Base-by-base conservation (phyloP, 2,797 vertebrate genomes). In the Ficedula albicollis region DNA sequence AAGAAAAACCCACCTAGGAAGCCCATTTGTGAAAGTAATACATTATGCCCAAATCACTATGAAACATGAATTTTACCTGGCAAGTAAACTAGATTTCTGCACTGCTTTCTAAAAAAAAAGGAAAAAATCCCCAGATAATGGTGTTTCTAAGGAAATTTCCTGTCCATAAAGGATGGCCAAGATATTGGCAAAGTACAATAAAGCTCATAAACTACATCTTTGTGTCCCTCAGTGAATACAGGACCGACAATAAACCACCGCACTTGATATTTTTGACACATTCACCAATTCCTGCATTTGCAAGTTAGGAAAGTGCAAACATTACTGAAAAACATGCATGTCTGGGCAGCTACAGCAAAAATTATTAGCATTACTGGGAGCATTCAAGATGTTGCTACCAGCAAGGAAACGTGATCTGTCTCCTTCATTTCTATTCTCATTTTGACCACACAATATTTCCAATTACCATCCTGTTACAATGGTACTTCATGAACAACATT, bases 391-490 rank as follows among this genome's bases (percentile, higher is more conserved):
- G 75, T 90, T 91, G 80, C 83, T 93, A 94, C 87, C 74, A 97
- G 85, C 89, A 91, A 96, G 79, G 55, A 92, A 95, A 80, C 21
- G 51, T 86, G 81, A 95, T 92, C 88, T 77, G 43, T 93, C 86
- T 96, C 73, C 69, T 95, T 85, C 69, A 4, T 88, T 97, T 95
- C 91, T 89, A 30, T 96, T 96, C 94, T 96, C 89, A 69, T 94
- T 97, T 97, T 79, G 83, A 87, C 88, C 90, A 91, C 59, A 63
- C 52, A 81, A 44, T 95, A 73, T 79, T 96, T 94, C 86, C 84
- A 94, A 95, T 92, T 96, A 96, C 43, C 52, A 73, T 74, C 86
- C 86, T 81, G 34, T 52, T 84, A 94, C 70, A 92, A 94, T 70
- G 82, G 67, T 60, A 69, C 79, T 94, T 95, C 89, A 90, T 91